Conservation (phyloP, 2,113 vertebrate species). For the Leptobrachium leishanense region DNA sequence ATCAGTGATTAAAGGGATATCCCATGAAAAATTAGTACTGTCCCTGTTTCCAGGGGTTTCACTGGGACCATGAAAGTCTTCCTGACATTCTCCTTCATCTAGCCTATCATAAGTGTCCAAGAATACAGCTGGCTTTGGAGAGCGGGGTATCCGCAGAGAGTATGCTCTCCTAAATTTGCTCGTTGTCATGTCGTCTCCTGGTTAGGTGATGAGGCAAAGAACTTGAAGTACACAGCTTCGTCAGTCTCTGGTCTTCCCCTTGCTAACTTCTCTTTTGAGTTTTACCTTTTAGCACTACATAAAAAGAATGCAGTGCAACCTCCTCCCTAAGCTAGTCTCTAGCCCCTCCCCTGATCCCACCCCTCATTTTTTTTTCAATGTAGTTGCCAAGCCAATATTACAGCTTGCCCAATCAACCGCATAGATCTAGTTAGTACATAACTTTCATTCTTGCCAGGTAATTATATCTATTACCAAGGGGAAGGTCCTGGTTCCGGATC, state of each 20-base stretch:
- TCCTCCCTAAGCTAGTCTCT: background rate
- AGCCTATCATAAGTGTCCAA: slow-evolving; percentile 35
- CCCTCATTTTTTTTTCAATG: background rate
- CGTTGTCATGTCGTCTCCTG: slow-evolving; percentile 12
- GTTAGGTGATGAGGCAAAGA: background rate
- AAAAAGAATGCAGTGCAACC: background rate
- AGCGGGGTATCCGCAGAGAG: slow-evolving; percentile 30
- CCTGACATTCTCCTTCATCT: slow-evolving; percentile 20
- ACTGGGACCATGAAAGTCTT: background rate
- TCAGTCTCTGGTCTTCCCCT: background rate
- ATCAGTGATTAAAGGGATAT: slow-evolving; percentile 28
- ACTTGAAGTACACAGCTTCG: background rate
- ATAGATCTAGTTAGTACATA: background rate
- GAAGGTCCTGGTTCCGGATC: background rate
- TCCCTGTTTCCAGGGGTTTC: slow-evolving; percentile 16
- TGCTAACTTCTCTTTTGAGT: background rate
- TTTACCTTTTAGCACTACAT: background rate
- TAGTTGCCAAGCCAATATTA: background rate
- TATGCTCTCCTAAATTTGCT: slow-evolving; percentile 38
- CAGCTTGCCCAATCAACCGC: background rate
- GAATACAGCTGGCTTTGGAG: slow-evolving; percentile 28
- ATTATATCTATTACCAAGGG: background rate
- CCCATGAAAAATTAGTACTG: slow-evolving; percentile 27
- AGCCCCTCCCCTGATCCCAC: background rate
- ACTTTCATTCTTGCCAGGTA: background rate